Percentiles rank a stretch among this genome's conserved stretches.
These are phyloP conservation scores for Enoplolaimus lenunculus DNA, from an alignment of 2,888 invertebrate species.

Conservation along the genomic window DNA sequence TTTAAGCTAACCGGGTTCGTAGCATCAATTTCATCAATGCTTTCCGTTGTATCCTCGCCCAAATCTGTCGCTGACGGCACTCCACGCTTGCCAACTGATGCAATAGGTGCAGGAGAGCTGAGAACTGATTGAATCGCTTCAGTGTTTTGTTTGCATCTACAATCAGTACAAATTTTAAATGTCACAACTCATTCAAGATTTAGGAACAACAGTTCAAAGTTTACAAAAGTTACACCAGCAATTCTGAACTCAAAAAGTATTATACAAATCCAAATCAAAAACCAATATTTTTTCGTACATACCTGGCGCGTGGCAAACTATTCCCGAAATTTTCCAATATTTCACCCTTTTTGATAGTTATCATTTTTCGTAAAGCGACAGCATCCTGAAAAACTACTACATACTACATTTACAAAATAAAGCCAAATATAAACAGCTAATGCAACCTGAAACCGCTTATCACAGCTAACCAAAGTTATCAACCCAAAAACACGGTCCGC, in stretches of 20 bases:
- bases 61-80: conserved; percentile 27
- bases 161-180: no score
- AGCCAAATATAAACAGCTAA: no score
- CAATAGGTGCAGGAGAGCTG: not conserved
- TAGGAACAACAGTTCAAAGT: no score
- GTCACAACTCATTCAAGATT: no score
- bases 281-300: not conserved
- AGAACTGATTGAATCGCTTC: not conserved
- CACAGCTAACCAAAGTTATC: no score
- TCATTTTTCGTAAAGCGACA: conserved; percentile 65
- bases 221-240: no score
- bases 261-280: no score
- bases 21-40: conserved; percentile 52
- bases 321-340: conserved; percentile 39
- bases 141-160: not conserved
- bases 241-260: no score
- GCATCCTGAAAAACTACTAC: conserved; percentile 56
- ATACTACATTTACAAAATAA: no score
- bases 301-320: not conserved
- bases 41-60: conserved; percentile 48
- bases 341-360: conserved; percentile 52
- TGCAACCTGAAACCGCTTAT: no score
- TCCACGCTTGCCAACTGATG: not conserved
- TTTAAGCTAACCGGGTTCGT: conserved; percentile 26
- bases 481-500: no score